A percentile compares a stretch with the other conserved stretches of the same genome.
These are phyloP conservation scores for Buteo buteo DNA, from an alignment of 2,113 vertebrate species.

Conservation along the genomic window DNA sequence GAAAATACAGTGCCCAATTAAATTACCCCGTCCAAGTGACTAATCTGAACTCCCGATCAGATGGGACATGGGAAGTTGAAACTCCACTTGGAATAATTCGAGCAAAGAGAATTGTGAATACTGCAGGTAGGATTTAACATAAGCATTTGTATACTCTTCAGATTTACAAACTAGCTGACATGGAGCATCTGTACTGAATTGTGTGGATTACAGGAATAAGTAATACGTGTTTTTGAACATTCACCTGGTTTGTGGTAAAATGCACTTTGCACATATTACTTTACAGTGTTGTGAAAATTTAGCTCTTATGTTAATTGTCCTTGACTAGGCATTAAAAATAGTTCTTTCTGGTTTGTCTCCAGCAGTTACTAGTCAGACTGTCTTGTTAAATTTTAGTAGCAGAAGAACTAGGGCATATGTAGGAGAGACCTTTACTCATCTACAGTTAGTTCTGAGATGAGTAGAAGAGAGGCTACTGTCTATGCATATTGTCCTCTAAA, in stretches of 20 bases:
- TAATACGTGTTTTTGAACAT: neutral
- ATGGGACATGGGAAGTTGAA: constrained; percentile 92
- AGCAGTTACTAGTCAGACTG: neutral
- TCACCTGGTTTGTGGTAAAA: neutral
- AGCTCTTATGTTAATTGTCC: neutral
- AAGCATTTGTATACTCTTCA: neutral
- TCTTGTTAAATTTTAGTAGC: neutral
- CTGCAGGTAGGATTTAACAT: constrained; percentile 78
- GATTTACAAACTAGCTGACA: neutral
- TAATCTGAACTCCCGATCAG: constrained; percentile 72
- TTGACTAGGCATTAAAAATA: neutral
- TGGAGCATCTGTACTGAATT: neutral
- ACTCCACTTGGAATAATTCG: constrained; percentile 85
- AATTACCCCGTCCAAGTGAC: constrained; percentile 86
- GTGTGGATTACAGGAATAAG: neutral
- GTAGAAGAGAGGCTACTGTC: neutral
- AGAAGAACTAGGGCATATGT: neutral
- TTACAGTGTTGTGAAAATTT: neutral
- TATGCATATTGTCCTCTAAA: neutral
- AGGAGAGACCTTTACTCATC: neutral
- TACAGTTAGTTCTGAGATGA: neutral
- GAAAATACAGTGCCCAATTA: constrained; percentile 92
- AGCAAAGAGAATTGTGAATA: constrained; percentile 89
- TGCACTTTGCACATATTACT: neutral
- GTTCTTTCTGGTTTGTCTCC: neutral